Evolutionary conservation across 2,113 vertebrate species (phyloP), one percentile per base, ranked within the genome.

Genomic region (Poeciliopsis retropinna): DNA sequence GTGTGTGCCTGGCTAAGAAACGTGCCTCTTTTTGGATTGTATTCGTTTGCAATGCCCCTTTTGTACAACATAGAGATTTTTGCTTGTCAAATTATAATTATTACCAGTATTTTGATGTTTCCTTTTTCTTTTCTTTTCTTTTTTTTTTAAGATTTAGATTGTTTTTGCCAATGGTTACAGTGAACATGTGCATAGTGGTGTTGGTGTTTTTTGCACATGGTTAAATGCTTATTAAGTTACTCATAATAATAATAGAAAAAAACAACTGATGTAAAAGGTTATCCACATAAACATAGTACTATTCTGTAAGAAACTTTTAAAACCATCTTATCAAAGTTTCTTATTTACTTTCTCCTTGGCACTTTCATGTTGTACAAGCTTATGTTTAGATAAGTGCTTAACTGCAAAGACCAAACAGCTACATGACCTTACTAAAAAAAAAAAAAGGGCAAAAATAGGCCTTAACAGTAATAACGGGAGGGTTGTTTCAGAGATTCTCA

Each of bases 11-110:
- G 61, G 51, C 41, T 65, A 64, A 87, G 68, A 87, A 47, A 87
- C 65, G 76, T 88, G 82, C 85, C 77, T 90, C 83, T 47, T 19
- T 70, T 31, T 70, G 34, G n/a, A 85, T 76, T 37, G 79, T 85
- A 9, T 63, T 72, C 29, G 30, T 29, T 81, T 75, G 28, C 63
- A 8, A 66, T 31, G 0, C 41, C n/a, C n/a, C 5, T 74, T 81
- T 75, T 25, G 17, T 57, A 73, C 34, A 37, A 57, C 27, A 30
- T 34, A 47, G 0, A 44, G 22, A 27, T 63, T 68, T 85, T 11
- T 77, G 14, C 62, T 72, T 69, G 61, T 66, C 34, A 73, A 9
- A 67, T 3, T 47, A 8, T 13, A 67, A 57, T 34, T 31, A 57
- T 37, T 31, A 73, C n/a, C 68, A 78, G 73, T 39, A 60, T 77